Conservation (phyloP, 2,797 vertebrate genomes). For the Ceryle rudis region DNA sequence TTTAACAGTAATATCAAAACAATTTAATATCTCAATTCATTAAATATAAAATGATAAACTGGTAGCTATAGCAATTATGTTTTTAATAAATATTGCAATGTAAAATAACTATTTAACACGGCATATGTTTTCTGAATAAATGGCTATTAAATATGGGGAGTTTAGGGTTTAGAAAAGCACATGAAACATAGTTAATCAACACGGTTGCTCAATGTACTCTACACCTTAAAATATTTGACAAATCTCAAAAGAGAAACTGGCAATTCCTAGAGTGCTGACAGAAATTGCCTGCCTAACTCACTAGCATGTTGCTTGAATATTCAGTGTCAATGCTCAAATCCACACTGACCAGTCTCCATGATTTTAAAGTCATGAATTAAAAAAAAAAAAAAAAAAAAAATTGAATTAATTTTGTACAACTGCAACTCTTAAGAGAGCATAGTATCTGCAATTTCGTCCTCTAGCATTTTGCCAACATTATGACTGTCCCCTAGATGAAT, state of each 20-base stretch:
- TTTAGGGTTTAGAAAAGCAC: background rate
- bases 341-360: background rate
- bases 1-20: background rate
- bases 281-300: background rate
- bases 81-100: background rate
- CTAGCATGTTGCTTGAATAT: background rate
- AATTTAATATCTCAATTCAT: background rate
- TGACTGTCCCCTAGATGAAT: background rate
- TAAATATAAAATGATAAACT: background rate
- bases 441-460: background rate
- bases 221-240: background rate
- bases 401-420: background rate
- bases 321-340: background rate
- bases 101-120: background rate
- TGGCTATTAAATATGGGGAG: background rate
- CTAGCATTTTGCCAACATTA: background rate
- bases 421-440: background rate
- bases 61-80: background rate
- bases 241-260: background rate
- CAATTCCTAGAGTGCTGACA: background rate
- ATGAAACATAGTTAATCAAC: background rate
- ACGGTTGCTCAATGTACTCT: background rate
- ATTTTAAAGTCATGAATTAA: background rate
- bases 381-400: background rate
- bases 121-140: background rate